A percentile compares a stretch with the other conserved stretches of the same genome.
Evolutionary conservation across 1,140 invertebrate genomes (phyloP).

Genomic region (Trichonephila clavata): DNA sequence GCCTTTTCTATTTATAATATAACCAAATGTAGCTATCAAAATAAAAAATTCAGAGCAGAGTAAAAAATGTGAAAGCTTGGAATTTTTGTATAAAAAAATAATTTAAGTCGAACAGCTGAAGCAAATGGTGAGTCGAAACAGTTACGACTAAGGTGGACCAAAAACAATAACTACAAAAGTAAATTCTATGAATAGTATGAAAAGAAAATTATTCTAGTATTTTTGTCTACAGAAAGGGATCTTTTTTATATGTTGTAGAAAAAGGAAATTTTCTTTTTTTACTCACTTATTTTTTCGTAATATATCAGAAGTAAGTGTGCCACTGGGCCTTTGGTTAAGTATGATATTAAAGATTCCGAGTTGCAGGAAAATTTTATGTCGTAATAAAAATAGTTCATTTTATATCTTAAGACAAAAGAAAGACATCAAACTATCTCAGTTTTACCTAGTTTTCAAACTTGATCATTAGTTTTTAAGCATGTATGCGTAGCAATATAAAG

Average conservation of each 20-base stretch:
- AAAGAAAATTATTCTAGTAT: background rate
- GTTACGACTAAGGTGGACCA: background rate
- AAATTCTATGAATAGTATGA: constrained; percentile 4
- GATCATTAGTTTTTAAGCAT: too few species aligned
- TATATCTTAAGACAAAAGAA: background rate
- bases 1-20: background rate
- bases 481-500: too few species aligned
- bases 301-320: background rate
- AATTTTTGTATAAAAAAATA: background rate
- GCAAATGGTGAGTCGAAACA: constrained; percentile 3
- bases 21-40: background rate
- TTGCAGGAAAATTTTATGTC: background rate
- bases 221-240: background rate
- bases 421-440: too few species aligned
- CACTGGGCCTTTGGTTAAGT: background rate
- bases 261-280: background rate
- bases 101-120: constrained; percentile 11
- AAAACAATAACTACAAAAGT: background rate
- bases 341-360: background rate
- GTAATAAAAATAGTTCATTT: background rate
- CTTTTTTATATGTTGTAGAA: background rate
- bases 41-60: constrained; percentile 2
- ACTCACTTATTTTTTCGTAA: background rate
- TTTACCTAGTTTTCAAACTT: too few species aligned
- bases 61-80: background rate